Conservation (phyloP, 1,140 invertebrate species). For the Zaprionus nigranus region DNA sequence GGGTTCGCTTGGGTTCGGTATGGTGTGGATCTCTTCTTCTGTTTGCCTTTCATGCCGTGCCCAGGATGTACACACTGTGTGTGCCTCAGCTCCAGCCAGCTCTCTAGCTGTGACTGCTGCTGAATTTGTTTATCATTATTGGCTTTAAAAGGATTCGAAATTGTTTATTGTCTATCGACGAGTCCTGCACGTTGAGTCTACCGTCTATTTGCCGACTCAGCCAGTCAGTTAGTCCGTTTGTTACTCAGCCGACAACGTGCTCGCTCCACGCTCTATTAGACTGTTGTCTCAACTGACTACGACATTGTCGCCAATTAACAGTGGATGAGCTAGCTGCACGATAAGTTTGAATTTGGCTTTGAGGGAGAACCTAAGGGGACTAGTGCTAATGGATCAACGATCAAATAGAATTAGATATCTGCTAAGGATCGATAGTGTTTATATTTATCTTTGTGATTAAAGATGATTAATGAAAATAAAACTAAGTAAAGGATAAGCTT, state of each 20-base stretch:
- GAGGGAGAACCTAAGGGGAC: background rate
- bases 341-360: background rate
- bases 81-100: constrained; percentile 9
- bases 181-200: background rate
- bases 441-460: too few species aligned
- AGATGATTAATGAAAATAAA: too few species aligned
- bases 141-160: constrained; percentile 82
- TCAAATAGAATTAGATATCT: too few species aligned
- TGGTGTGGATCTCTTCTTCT: constrained; percentile 40
- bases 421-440: too few species aligned
- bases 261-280: constrained; percentile 61
- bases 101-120: constrained; percentile 19
- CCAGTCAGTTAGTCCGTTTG: constrained; percentile 49
- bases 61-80: constrained; percentile 34
- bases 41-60: constrained; percentile 66
- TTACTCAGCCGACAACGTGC: constrained; percentile 48
- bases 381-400: background rate
- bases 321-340: constrained; percentile 13
- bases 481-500: too few species aligned
- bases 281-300: constrained; percentile 64
- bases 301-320: constrained; percentile 65
- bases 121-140: constrained; percentile 83
- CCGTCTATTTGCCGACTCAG: constrained; percentile 54
- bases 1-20: background rate
- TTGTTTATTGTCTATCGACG: constrained; percentile 76